Conservation (phyloP, 1,140 invertebrate species). For the Aporrectodea caliginosa region DNA sequence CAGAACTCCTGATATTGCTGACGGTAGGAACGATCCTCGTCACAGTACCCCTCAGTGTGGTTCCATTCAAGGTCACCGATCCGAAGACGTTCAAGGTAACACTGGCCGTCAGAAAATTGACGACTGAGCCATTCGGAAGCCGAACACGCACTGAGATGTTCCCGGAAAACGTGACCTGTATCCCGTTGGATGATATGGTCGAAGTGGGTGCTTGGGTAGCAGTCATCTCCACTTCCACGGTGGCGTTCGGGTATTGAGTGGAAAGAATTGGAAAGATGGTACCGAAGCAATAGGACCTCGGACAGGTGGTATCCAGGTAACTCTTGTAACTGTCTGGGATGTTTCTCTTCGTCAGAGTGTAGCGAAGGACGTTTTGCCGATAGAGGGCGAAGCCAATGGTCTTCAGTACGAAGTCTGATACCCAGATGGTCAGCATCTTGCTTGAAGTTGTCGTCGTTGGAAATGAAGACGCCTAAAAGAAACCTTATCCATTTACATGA, state of each 20-base stretch:
- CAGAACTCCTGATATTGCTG: not conserved
- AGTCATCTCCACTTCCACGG: not conserved
- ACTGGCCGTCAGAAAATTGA: not conserved
- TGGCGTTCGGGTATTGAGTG: not conserved
- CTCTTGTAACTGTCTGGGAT: not conserved
- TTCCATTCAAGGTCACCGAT: not conserved
- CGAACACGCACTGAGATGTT: not conserved
- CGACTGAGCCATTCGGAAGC: not conserved
- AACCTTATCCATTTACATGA: too few relatives aligned
- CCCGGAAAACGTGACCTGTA: not conserved
- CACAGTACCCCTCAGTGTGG: not conserved
- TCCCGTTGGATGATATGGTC: not conserved
- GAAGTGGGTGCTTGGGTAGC: not conserved
- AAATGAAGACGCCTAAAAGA: too few relatives aligned
- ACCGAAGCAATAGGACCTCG: not conserved
- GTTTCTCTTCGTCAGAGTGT: not conserved
- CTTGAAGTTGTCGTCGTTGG: too few relatives aligned
- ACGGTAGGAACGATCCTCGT: not conserved
- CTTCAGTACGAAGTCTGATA: not conserved
- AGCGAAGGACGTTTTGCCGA: not conserved
- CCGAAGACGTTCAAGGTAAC: not conserved
- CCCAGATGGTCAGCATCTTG: not conserved
- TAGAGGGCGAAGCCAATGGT: not conserved
- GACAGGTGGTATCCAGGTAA: not conserved
- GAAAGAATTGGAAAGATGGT: too few relatives aligned